phyloP scores from a whole-genome alignment of 1,140 invertebrate genomes.

The Halictus rubicundus region DNA sequence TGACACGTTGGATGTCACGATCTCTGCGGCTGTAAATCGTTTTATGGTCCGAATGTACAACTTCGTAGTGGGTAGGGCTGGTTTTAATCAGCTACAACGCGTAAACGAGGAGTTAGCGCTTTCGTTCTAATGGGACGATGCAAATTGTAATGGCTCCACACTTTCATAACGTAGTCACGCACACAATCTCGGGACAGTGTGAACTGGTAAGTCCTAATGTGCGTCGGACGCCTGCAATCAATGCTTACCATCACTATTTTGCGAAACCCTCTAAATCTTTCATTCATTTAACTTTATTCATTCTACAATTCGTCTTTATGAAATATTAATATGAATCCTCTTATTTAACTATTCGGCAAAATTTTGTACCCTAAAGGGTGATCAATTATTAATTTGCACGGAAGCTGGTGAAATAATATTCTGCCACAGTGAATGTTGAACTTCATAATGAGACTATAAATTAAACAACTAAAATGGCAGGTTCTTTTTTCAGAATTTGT shows the following conservation, averaged over 20 bases:
- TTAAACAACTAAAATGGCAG: too few species aligned
- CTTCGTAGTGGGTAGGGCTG: neutral
- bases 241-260: neutral
- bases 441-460: too few species aligned
- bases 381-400: too few species aligned
- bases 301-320: too few species aligned
- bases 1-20: too few species aligned
- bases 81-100: conserved; percentile 33
- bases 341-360: too few species aligned
- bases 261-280: neutral
- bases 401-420: too few species aligned
- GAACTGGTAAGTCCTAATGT: neutral
- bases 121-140: conserved; percentile 9
- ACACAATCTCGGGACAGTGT: neutral
- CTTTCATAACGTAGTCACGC: conserved; percentile 29
- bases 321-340: neutral
- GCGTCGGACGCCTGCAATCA: conserved; percentile 2
- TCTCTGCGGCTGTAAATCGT: neutral
- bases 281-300: neutral
- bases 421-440: too few species aligned
- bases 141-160: conserved; percentile 35
- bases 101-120: neutral
- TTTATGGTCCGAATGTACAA: neutral
- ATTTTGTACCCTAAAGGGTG: too few species aligned
- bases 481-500: too few species aligned